phyloP scores from a whole-genome alignment of 2,888 invertebrate species.

The Melanotus villosus region DNA sequence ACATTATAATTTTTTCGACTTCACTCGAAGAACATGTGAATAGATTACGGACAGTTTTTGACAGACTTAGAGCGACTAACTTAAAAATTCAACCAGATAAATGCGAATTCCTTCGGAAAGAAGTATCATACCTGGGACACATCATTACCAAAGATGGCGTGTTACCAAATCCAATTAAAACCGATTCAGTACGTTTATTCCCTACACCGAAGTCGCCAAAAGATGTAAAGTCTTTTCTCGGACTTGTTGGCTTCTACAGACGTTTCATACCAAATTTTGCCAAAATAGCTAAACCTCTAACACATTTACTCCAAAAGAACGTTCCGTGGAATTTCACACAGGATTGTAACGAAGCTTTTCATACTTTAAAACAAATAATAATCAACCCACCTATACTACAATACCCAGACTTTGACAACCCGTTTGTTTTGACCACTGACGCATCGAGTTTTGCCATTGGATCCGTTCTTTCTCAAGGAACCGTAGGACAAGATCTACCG shows the following conservation, averaged over 20 bases:
- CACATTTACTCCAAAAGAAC: conserved; percentile 27
- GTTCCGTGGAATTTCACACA: conserved; percentile 21
- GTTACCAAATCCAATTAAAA: conserved; percentile 49
- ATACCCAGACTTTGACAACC: conserved; percentile 36
- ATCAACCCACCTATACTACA: conserved; percentile 19
- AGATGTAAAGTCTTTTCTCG: conserved; percentile 36
- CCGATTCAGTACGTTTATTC: background rate
- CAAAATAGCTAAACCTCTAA: conserved; percentile 36
- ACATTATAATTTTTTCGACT: conserved; percentile 57
- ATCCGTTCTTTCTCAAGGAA: background rate
- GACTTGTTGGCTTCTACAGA: conserved; percentile 40
- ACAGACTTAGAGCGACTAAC: conserved; percentile 34
- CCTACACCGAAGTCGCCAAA: background rate
- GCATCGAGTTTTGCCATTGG: conserved; percentile 27
- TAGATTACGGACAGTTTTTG: conserved; percentile 37
- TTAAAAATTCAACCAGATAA: conserved; percentile 44
- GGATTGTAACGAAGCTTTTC: conserved; percentile 25
- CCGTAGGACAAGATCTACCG: background rate
- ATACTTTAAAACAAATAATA: conserved; percentile 11
- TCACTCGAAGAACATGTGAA: conserved; percentile 52
- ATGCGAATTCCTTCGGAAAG: conserved; percentile 44
- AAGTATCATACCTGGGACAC: conserved; percentile 46
- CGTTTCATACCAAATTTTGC: conserved; percentile 44
- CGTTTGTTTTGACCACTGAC: conserved; percentile 35
- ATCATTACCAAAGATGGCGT: conserved; percentile 49